Evolutionary conservation across 2,797 vertebrate genomes (phyloP), one percentile per base, ranked within the genome.

Genomic region (Melanotaenia trifasciata): DNA sequence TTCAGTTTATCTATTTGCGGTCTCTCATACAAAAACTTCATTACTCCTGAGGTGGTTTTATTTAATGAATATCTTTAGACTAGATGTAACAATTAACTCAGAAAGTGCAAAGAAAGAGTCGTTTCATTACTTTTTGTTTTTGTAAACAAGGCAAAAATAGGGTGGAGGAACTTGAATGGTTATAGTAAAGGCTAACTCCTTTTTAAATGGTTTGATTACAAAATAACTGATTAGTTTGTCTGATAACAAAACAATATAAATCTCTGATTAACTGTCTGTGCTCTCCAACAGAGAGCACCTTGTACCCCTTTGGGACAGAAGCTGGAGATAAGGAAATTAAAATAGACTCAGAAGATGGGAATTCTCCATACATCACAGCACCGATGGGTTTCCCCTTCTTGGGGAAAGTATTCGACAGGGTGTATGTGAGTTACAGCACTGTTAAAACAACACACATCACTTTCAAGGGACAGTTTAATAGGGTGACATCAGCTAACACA

Each of bases 261-360:
- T 22, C 13, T 14, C 5, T 47, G 14, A 64, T 62, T 45, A 38
- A 59, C 24, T 83, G 6, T 74, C 43, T 80, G 40, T 80, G 50
- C 30, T 76, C 6, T 74, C 50, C 73, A 16, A 80, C 71, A 96
- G 96, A 95, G 81, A 91, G 93, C 58, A 72, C 69, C 72, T 72
- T 96, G 75, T 95, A 89, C 82, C 95, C 95, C 1, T 96, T 87
- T 86, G 96, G 96, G 89, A 67, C 69, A 11, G 93, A 92, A 36
- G 91, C 92, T 18, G 94, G 92, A 50, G 96, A 96, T 79, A n/a
- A 64, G 77, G 40, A 20, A 40, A 58, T 96, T 16, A 69, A 82
- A 69, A 67, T 94, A 7, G 75, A 86, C 26, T 33, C 73, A 30
- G 81, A 85, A 81, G 96, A 96, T 90, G 94, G 90, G 83, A 95